A percentile compares a stretch with the other conserved stretches of the same genome.
These are phyloP conservation scores for Cephalopholis sonnerati DNA, from an alignment of 2,113 vertebrate genomes.

Conservation along the genomic window DNA sequence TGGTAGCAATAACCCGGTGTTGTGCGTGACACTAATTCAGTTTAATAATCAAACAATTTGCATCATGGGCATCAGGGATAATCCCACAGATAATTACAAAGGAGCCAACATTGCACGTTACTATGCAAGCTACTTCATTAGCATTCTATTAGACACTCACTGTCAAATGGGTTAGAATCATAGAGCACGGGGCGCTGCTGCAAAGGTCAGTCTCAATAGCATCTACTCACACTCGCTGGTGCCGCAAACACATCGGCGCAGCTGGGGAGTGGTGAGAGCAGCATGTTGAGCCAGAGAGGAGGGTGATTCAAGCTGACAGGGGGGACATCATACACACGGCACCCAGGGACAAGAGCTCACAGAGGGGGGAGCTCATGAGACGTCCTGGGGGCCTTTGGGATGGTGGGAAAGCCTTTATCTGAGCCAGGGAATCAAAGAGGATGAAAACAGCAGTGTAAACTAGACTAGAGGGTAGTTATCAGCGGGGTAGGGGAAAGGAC, in stretches of 20 bases:
- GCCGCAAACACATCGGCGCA: slow-evolving; percentile 56
- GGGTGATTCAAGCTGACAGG: slow-evolving; percentile 66
- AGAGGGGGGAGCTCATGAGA: slow-evolving; percentile 56
- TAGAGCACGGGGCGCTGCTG: slow-evolving; percentile 55
- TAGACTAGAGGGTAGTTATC: slow-evolving; percentile 53
- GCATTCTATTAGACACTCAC: slow-evolving; percentile 65
- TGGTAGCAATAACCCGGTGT: slow-evolving; percentile 21
- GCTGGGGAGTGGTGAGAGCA: slow-evolving; percentile 68
- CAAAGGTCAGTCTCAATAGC: slow-evolving; percentile 76
- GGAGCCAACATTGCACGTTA: slow-evolving; percentile 31
- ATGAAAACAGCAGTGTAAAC: slow-evolving; percentile 54
- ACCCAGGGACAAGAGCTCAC: slow-evolving; percentile 54
- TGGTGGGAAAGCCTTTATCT: slow-evolving; percentile 68
- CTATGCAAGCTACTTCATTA: slow-evolving; percentile 67
- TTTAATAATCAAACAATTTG: slow-evolving; percentile 71
- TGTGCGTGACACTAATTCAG: slow-evolving; percentile 53
- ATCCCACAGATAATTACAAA: slow-evolving; percentile 63
- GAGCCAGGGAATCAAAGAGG: slow-evolving; percentile 67
- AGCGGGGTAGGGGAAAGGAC: slow-evolving; percentile 19
- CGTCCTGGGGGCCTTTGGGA: slow-evolving; percentile 53
- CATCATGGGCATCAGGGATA: slow-evolving; percentile 41
- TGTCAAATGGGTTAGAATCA: slow-evolving; percentile 78
- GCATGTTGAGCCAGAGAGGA: slow-evolving; percentile 54
- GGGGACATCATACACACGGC: slow-evolving; percentile 33
- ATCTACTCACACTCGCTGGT: slow-evolving; percentile 62